Conservation (phyloP, 2,113 vertebrate genomes). For the Ginglymostoma cirratum region DNA sequence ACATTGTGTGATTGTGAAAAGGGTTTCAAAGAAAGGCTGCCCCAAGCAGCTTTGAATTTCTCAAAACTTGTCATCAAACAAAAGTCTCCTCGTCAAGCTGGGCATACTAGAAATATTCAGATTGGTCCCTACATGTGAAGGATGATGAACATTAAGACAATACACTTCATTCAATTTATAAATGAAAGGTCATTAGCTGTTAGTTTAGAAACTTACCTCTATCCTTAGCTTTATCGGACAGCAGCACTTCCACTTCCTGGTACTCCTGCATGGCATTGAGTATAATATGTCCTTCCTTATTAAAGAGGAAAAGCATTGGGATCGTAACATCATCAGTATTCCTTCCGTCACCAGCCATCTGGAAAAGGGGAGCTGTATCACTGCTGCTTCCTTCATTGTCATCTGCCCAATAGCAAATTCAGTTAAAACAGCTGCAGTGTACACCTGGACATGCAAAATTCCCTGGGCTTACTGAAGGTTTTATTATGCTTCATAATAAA, state of each 20-base stretch:
- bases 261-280: constrained; percentile 83
- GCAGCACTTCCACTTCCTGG: constrained; percentile 85
- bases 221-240: constrained; percentile 91
- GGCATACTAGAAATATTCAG: neutral
- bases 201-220: constrained; percentile 63
- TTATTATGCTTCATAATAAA: neutral
- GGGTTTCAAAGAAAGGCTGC: neutral
- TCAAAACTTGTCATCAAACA: neutral
- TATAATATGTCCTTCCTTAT: constrained; percentile 93
- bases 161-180: neutral
- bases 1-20: neutral
- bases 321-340: constrained; percentile 85
- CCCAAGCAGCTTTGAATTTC: neutral
- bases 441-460: neutral
- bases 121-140: neutral
- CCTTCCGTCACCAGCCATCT: constrained; percentile 95
- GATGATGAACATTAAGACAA: neutral
- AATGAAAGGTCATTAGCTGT: neutral
- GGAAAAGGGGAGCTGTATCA: constrained; percentile 94
- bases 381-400: constrained; percentile 98
- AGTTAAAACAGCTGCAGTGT: neutral
- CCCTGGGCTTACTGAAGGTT: neutral
- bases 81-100: neutral
- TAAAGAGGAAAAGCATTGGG: constrained; percentile 92
- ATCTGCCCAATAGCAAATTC: constrained; percentile 58